Evolutionary conservation across 2,113 vertebrate genomes (phyloP).

Genomic region (Carassius gibelio): DNA sequence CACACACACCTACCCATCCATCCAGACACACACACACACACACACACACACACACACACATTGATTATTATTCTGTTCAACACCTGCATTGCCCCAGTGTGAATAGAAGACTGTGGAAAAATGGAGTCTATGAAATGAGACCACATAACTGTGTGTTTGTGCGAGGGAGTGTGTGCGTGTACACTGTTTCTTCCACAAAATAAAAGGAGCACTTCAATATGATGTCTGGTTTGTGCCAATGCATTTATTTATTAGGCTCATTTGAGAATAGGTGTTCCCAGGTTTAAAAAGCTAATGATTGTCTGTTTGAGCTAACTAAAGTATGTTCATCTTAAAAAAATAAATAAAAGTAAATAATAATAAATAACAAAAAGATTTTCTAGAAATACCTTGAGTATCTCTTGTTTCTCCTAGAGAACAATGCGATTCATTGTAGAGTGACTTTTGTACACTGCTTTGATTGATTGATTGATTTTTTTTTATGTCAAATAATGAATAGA

Average conservation of each 20-base stretch:
- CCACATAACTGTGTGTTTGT: slow-evolving; percentile 3
- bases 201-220: slow-evolving; percentile 2
- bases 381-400: background rate
- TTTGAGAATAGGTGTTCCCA: background rate
- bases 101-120: slow-evolving; percentile 27
- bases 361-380: no score
- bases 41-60: background rate
- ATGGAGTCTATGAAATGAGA: slow-evolving; percentile 41
- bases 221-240: background rate
- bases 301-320: no score
- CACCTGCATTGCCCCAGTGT: slow-evolving; percentile 35
- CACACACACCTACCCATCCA: background rate
- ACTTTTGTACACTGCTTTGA: background rate
- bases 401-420: background rate
- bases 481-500: background rate
- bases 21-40: background rate
- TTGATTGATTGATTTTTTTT: no score
- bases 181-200: background rate
- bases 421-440: background rate
- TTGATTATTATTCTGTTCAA: slow-evolving; percentile 43
- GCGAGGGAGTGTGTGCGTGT: background rate
- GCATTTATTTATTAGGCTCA: background rate
- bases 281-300: background rate
- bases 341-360: no score
- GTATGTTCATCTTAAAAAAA: no score